Conservation (phyloP, 2,797 vertebrate genomes). For the Gymnodraco acuticeps region DNA sequence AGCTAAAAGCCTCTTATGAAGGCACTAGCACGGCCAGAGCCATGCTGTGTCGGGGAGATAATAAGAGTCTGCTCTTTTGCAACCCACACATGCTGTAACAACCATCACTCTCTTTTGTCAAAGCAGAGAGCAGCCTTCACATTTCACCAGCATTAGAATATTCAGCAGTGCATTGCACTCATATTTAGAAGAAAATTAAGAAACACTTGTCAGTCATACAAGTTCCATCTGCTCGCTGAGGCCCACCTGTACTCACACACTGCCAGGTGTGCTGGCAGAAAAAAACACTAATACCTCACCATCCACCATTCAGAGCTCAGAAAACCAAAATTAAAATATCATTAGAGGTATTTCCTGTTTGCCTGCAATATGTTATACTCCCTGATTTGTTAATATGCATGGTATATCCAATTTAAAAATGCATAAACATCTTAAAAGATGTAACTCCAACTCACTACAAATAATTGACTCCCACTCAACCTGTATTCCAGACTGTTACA, state of each 20-base stretch:
- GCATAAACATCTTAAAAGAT: conserved; percentile 17
- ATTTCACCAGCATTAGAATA: conserved; percentile 42
- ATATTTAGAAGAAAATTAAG: conserved; percentile 46
- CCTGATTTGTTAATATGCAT: conserved; percentile 17
- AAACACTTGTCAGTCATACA: conserved; percentile 62
- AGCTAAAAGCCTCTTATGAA: conserved; percentile 65
- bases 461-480: conserved; percentile 53
- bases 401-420: conserved; percentile 13
- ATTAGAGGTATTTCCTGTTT: conserved; percentile 20
- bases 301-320: conserved; percentile 37
- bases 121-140: conserved; percentile 51
- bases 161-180: conserved; percentile 25
- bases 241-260: conserved; percentile 52
- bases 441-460: conserved; percentile 21
- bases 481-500: conserved; percentile 54
- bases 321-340: conserved; percentile 22
- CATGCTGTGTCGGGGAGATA: conserved; percentile 58
- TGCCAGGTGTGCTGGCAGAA: conserved; percentile 53
- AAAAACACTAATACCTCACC: conserved; percentile 16
- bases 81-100: conserved; percentile 76
- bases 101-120: conserved; percentile 60
- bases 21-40: conserved; percentile 50
- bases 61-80: conserved; percentile 63
- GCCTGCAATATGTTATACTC: conserved; percentile 14
- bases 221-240: conserved; percentile 56